Conservation (phyloP, 2,797 vertebrate genomes). For the Tragopan temminckii region DNA sequence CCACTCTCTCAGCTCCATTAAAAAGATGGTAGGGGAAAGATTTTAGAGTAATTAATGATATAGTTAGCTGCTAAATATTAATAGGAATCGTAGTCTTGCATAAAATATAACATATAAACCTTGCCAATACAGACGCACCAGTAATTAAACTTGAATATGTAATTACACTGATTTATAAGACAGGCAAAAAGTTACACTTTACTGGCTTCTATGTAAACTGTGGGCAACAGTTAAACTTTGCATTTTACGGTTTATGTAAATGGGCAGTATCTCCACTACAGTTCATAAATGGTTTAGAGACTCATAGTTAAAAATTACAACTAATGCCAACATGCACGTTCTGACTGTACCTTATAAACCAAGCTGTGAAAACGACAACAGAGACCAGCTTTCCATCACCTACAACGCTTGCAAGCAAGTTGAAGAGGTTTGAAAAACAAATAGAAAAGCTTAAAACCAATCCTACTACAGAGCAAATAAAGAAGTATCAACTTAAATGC, state of each 20-base stretch:
- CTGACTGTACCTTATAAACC: constrained; percentile 45
- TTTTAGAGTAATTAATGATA: constrained; percentile 99
- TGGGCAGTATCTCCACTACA: constrained; percentile 80
- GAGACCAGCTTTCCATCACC: background rate
- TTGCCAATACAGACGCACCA: constrained; percentile 90
- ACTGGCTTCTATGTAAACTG: constrained; percentile 87
- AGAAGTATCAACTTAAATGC: background rate
- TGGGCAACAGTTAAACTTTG: constrained; percentile 86
- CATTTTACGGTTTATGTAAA: constrained; percentile 86
- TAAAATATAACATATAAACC: constrained; percentile 97
- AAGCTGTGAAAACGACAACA: constrained; percentile 62
- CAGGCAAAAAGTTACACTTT: constrained; percentile 88
- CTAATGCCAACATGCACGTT: constrained; percentile 66
- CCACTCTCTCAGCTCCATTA: constrained; percentile 90
- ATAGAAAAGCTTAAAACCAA: background rate
- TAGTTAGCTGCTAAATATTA: constrained; percentile 98
- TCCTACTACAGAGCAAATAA: background rate
- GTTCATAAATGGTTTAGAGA: constrained; percentile 85
- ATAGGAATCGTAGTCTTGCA: constrained; percentile 93
- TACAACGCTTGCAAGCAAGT: background rate
- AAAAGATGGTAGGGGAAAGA: constrained; percentile 91
- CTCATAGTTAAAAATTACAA: constrained; percentile 77
- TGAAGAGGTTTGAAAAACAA: background rate
- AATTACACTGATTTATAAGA: constrained; percentile 93
- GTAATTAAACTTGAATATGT: constrained; percentile 95